Evolutionary conservation across 2,797 vertebrate genomes (phyloP), one percentile per base, ranked within the genome.

Genomic region (Alfaro cultratus): DNA sequence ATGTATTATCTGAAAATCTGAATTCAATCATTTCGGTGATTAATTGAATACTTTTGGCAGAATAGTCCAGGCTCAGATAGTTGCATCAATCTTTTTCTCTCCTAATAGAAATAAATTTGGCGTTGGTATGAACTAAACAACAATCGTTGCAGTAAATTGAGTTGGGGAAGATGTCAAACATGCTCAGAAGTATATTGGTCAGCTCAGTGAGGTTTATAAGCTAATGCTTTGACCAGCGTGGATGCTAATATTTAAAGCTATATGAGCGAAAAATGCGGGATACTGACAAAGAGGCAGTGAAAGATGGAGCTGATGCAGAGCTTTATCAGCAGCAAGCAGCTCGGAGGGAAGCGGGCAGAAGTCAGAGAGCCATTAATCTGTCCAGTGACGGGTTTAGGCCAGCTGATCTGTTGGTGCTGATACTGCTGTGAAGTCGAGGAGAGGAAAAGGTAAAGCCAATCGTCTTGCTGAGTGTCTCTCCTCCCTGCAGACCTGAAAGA

Each of bases 311-410:
- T 36, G 47, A 21, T 18, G 77, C 62, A 81, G 75, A 72, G n/a
- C 81, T 84, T 93, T 93, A 94, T 94, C 94, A 89, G 87, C 90
- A 82, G 83, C 74, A 18, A n/a, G 87, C 90, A 91, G 89, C 85
- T 85, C 83, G 80, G 60, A 80, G 43, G 57, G 78, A 67, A 83
- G 80, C 80, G 87, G 80, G 81, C 80, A 79, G 81, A 83, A 78
- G 70, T 79, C 75, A 77, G 76, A 26, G 31, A 81, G 78, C 62
- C 88, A 92, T 95, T 94, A 93, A 94, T 95, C 93, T 92, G 80
- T 80, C 62, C 21, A 8, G 53, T 93, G 93, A 94, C 93, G 81
- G 93, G 94, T 94, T 94, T 90, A 91, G 94, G 92, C 88, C 94
- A 89, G 85, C 85, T 88, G 86, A 93, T 93, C 76, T 87, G 82